Evolutionary conservation across 2,888 invertebrate species (phyloP).

Genomic region (Philereme transversata): DNA sequence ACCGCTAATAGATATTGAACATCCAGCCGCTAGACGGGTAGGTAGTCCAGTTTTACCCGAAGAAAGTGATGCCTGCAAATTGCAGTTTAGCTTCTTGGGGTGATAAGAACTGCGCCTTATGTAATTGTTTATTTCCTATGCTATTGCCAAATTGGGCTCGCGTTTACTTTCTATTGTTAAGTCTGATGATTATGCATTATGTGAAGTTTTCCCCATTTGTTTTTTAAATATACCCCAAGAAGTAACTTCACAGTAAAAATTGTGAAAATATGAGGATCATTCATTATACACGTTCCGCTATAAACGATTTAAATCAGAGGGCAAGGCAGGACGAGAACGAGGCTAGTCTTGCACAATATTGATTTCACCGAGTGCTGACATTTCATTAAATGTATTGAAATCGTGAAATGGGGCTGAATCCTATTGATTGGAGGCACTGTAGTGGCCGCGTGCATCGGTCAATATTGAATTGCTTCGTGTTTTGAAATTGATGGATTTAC

Average conservation of each 20-base stretch:
- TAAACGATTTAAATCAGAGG: background rate
- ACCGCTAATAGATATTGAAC: slow-evolving; percentile 79
- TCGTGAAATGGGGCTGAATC: slow-evolving; percentile 80
- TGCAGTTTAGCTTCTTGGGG: slow-evolving; percentile 16
- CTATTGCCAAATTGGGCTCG: slow-evolving; percentile 2
- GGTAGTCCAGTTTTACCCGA: slow-evolving; percentile 26
- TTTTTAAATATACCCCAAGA: too few relatives aligned
- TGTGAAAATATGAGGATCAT: too few relatives aligned
- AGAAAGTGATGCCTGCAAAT: slow-evolving; percentile 34
- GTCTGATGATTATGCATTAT: too few relatives aligned
- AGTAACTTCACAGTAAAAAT: too few relatives aligned
- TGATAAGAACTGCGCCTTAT: slow-evolving; percentile 19
- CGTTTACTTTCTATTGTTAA: background rate
- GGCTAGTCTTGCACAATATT: slow-evolving; percentile 67
- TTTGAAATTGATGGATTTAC: slow-evolving; percentile 50
- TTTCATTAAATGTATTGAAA: slow-evolving; percentile 82
- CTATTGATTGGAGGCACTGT: slow-evolving; percentile 71
- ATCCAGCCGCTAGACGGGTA: slow-evolving; percentile 52
- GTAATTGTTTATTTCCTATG: slow-evolving; percentile 16
- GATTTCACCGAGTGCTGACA: slow-evolving; percentile 79
- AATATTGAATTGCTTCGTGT: slow-evolving; percentile 71
- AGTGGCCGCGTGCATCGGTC: slow-evolving; percentile 66
- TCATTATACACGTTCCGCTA: background rate
- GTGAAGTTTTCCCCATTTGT: too few relatives aligned
- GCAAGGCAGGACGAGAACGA: slow-evolving; percentile 51